Evolutionary conservation across 2,113 vertebrate genomes (phyloP), one percentile per base, ranked within the genome.

Genomic region (Pachycephala philippinensis): DNA sequence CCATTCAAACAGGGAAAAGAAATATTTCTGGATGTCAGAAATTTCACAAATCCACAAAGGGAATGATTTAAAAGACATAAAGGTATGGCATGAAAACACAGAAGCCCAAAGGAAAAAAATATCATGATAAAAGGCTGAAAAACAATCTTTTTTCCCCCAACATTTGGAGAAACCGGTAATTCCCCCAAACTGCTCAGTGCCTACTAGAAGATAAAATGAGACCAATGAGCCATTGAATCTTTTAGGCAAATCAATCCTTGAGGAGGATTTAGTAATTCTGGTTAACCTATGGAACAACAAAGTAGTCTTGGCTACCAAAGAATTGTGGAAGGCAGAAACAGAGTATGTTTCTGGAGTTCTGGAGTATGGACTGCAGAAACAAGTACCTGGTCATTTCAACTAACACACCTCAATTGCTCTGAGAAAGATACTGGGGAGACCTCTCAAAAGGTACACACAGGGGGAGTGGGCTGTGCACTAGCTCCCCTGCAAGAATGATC

Each of bases 141-240:
- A 85, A 52, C 4, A 39, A 39, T n/a, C n/a, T n/a, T n/a, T n/a
- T n/a, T n/a, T 2, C 0, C 1, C 6, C 4, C 6, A 83, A 9
- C 5, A 57, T 65, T n/a, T 81, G 50, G 50, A 89, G 60, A 80
- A 88, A n/a, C 12, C 3, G 5, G 1, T 61, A 53, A 37, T 56
- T 56, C 13, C 52, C 13, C 8, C 22, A 66, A 47, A 66, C 11
- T 35, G 17, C 9, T 74, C n/a, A 50, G 28, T 77, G n/a, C 42
- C 80, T 42, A 14, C 35, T 40, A 47, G 60, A 70, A 47, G n/a
- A 47, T 10, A 63, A 68, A 86, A 78, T 35, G 16, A 70, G 18
- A 50, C 30, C 31, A 77, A 10, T 9, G 20, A 86, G 50, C 53
- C 39, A 74, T 26, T 4, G 6, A 81, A 30, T 78, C 30, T 70